phyloP scores from a whole-genome alignment of 1,140 invertebrate species.

The Leptinotarsa defecta region DNA sequence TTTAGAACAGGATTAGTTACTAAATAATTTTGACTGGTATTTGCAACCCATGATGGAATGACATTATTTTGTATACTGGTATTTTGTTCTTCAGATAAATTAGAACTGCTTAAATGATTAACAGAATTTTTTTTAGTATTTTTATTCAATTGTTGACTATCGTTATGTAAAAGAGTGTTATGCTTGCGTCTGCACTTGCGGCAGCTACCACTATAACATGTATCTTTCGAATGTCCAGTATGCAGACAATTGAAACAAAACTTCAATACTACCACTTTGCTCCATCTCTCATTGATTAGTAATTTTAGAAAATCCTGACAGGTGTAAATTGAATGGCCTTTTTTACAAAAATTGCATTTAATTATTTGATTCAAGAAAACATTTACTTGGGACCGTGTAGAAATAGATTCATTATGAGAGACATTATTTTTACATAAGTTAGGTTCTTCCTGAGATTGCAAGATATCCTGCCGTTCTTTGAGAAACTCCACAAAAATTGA shows the following conservation, averaged over 20 bases:
- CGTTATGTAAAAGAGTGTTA: constrained; percentile 20
- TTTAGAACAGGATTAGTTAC: not conserved
- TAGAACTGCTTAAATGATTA: too few relatives aligned
- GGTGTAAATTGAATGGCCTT: too few relatives aligned
- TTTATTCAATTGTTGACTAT: not conserved
- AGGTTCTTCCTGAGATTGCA: not conserved
- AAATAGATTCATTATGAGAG: not conserved
- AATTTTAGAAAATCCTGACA: too few relatives aligned
- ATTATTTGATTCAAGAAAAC: too few relatives aligned
- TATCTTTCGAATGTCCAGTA: not conserved
- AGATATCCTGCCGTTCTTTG: not conserved
- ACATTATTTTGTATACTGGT: not conserved
- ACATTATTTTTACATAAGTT: not conserved
- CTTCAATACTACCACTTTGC: not conserved
- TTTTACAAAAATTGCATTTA: too few relatives aligned
- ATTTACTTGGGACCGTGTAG: too few relatives aligned
- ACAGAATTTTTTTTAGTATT: not conserved
- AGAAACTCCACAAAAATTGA: not conserved
- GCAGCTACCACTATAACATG: not conserved
- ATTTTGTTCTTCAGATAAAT: constrained; percentile 15
- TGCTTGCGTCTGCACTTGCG: constrained; percentile 22
- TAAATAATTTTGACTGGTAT: too few relatives aligned
- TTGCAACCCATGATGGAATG: too few relatives aligned
- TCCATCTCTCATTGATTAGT: not conserved
- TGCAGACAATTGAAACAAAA: constrained; percentile 2